A percentile compares a stretch with the other conserved stretches of the same genome.
Conservation (phyloP, 2,113 vertebrate genomes). For the Chionis minor region DNA sequence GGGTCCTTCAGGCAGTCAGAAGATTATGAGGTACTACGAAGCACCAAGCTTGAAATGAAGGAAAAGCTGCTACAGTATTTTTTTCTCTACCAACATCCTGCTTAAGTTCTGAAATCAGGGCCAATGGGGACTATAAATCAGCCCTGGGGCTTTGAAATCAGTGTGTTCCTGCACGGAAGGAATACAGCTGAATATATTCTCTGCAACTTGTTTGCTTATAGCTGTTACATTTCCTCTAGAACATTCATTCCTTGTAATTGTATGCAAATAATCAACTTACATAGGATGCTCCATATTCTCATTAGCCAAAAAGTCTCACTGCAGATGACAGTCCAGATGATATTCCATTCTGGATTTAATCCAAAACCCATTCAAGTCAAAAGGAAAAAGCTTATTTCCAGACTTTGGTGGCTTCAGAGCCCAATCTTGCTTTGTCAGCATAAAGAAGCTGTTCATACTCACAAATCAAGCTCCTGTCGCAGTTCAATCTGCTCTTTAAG, state of each 20-base stretch:
- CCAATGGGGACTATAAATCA: neutral
- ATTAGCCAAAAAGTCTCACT: neutral
- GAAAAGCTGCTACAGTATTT: neutral
- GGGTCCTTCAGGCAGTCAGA: neutral
- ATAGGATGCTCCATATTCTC: neutral
- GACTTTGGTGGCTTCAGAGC: neutral
- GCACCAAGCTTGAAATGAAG: neutral
- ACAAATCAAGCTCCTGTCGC: slow-evolving; percentile 74
- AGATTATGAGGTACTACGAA: neutral
- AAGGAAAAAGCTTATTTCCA: neutral
- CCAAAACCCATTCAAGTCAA: neutral
- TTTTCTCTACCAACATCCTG: neutral
- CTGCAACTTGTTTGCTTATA: neutral
- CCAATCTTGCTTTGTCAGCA: neutral
- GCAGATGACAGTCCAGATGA: neutral
- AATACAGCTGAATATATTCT: neutral
- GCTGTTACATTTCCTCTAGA: neutral
- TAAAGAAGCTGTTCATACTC: slow-evolving; percentile 43
- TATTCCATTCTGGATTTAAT: neutral
- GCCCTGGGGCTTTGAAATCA: neutral
- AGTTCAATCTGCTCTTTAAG: slow-evolving; percentile 60
- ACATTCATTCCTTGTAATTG: neutral
- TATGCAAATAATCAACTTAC: neutral
- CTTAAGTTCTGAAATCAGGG: neutral
- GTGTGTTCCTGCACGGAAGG: neutral